Base-by-base conservation (phyloP, 2,888 invertebrate genomes). In the Drosophila vallismaia region DNA sequence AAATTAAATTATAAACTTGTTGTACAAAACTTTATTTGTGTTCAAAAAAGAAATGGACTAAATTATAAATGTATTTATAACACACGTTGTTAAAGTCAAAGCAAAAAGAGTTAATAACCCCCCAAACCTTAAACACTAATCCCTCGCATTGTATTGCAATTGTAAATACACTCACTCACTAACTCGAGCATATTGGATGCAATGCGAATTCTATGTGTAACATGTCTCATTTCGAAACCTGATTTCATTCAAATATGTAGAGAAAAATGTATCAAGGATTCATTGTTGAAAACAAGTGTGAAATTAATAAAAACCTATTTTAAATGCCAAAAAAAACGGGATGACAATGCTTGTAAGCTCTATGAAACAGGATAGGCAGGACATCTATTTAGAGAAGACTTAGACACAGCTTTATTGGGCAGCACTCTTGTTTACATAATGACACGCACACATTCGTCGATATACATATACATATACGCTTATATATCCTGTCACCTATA, bases 81-180 rank as follows among this genome's bases (percentile, higher is more conserved):
- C 74, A 76, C 70, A 76, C 70, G 70, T 76, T 79, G 83, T 71
- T 74, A 44, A 63, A 68, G 51, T 49, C 44, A 56, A 60, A 56
- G 49, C 33, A 54, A 56, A 54, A 56, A 44, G 55, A 84, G 52
- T 64, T 73, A 54, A 66, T 40, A 40, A 38, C 52, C 45, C 67
- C 42, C 24, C 44, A 28, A 42, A 40, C 10, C 63, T 19, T 24
- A 6, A 45, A 48, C 26, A 28, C 44, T 45, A 68, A 69, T 36
- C 40, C 19, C 40, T 14, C 38, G 45, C 42, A 64, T 54, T 69
- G 70, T 55, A 71, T 58, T 48, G 59, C 56, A 54, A 55, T 55
- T 64, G 64, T 64, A 64, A 55, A 64, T 64, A 66, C 38, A 73
- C 44, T 53, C 52, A 48, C 38, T 48, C 51, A 72, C 66, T 64